A percentile compares a stretch with the other conserved stretches of the same genome.
These are phyloP conservation scores for Cremastobaeus sp. DNA, from an alignment of 2,888 invertebrate species.

Conservation along the genomic window DNA sequence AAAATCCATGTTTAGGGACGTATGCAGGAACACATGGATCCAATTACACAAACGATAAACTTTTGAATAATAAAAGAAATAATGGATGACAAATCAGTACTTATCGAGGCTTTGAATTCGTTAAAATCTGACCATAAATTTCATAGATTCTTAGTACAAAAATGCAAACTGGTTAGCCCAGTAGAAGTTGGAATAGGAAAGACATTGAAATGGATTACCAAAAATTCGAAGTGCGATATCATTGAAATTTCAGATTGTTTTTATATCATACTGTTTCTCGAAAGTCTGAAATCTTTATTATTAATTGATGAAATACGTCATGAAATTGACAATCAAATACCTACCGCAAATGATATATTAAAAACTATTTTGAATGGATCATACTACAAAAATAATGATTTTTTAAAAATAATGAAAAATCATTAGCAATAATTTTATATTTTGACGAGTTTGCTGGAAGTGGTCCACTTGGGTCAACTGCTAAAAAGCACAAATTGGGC, in stretches of 20 bases:
- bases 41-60: background rate
- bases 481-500: slow-evolving; percentile 14
- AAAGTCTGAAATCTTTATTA: background rate
- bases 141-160: background rate
- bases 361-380: slow-evolving; percentile 59
- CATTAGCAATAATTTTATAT: slow-evolving; percentile 62
- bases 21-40: background rate
- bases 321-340: slow-evolving; percentile 34
- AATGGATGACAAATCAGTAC: background rate
- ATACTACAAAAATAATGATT: slow-evolving; percentile 55
- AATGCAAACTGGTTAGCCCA: background rate
- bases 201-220: background rate
- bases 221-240: background rate
- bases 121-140: background rate
- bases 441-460: slow-evolving; percentile 35
- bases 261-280: background rate
- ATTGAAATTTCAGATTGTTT: background rate
- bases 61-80: background rate
- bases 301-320: background rate
- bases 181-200: background rate
- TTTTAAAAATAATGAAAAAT: slow-evolving; percentile 49
- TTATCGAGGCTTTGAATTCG: background rate
- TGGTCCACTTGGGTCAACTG: slow-evolving; percentile 13
- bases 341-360: slow-evolving; percentile 21
- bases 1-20: background rate